These are phyloP conservation scores for Stigmatopora argus DNA, from an alignment of 2,113 vertebrate species.

Conservation along the genomic window DNA sequence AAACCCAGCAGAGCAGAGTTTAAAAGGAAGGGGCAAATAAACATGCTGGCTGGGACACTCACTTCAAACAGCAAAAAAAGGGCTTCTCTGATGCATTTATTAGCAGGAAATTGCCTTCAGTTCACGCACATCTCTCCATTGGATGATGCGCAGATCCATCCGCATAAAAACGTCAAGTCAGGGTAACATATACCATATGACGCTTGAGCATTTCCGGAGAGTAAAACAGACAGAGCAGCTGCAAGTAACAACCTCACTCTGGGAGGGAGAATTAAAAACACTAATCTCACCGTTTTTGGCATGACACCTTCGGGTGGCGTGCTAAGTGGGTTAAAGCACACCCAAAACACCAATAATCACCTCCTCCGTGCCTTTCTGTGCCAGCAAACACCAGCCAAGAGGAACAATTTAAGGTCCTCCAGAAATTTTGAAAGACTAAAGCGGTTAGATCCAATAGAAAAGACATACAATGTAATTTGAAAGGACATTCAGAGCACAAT, in stretches of 20 bases:
- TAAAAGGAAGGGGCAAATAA: constrained; percentile 37
- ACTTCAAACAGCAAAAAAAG: constrained; percentile 47
- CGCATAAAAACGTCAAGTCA: constrained; percentile 9
- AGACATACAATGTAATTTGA: constrained; percentile 19
- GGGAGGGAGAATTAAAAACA: constrained; percentile 64
- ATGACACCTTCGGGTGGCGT: constrained; percentile 58
- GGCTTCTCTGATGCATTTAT: constrained; percentile 39
- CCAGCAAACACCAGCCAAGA: constrained; percentile 45
- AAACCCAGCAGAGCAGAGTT: constrained; percentile 35
- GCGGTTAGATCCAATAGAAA: constrained; percentile 15
- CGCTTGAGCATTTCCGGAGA: constrained; percentile 25
- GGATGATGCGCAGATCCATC: constrained; percentile 7
- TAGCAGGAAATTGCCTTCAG: constrained; percentile 35
- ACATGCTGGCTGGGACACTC: constrained; percentile 34
- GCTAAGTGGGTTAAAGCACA: constrained; percentile 72
- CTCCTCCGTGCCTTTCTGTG: constrained; percentile 8
- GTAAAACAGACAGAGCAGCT: constrained; percentile 36
- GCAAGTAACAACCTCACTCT: constrained; percentile 49
- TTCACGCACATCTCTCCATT: constrained; percentile 8
- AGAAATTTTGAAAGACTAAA: constrained; percentile 24
- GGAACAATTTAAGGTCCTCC: constrained; percentile 34
- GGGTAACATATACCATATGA: not conserved
- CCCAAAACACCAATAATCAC: constrained; percentile 60
- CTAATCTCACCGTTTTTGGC: constrained; percentile 67
- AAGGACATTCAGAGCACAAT: not conserved